Conservation (phyloP, 2,113 vertebrate genomes). For the Alosa alosa region DNA sequence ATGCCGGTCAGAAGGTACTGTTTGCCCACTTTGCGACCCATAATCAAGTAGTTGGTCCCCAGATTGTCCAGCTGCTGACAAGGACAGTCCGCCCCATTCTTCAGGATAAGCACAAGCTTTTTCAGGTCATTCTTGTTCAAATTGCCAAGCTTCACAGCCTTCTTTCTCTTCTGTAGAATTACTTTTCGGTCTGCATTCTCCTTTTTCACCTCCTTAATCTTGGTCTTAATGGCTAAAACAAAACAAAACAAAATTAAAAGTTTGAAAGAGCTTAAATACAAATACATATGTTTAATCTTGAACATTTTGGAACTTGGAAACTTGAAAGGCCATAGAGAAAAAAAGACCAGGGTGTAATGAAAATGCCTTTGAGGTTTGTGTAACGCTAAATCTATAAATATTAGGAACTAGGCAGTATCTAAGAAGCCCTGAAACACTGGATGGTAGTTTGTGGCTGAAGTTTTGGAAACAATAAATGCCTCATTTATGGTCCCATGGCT, state of each 20-base stretch:
- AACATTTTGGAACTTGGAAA: not conserved
- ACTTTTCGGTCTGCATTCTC: conserved; percentile 89
- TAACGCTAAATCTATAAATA: not conserved
- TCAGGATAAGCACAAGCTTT: conserved; percentile 86
- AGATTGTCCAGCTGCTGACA: conserved; percentile 93
- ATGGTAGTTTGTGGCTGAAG: not conserved
- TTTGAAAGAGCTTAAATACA: not conserved
- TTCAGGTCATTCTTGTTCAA: conserved; percentile 87
- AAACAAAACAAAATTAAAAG: conserved; percentile 1
- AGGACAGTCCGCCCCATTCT: conserved; percentile 90
- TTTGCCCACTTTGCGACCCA: conserved; percentile 90
- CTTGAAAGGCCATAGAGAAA: not conserved
- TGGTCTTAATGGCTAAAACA: conserved; percentile 84
- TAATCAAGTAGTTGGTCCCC: conserved; percentile 83
- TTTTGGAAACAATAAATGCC: conserved; percentile 11
- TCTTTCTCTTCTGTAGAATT: conserved; percentile 84
- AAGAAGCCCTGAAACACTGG: not conserved
- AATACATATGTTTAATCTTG: not conserved
- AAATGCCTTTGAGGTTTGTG: not conserved
- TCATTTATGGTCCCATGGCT: not conserved
- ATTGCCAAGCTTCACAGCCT: conserved; percentile 79
- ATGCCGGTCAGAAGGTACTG: conserved; percentile 92
- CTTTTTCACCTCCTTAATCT: conserved; percentile 89
- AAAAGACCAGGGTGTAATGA: not conserved
- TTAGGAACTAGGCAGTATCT: not conserved